Conservation (phyloP, 2,888 invertebrate species). For the Resseliella maxima region DNA sequence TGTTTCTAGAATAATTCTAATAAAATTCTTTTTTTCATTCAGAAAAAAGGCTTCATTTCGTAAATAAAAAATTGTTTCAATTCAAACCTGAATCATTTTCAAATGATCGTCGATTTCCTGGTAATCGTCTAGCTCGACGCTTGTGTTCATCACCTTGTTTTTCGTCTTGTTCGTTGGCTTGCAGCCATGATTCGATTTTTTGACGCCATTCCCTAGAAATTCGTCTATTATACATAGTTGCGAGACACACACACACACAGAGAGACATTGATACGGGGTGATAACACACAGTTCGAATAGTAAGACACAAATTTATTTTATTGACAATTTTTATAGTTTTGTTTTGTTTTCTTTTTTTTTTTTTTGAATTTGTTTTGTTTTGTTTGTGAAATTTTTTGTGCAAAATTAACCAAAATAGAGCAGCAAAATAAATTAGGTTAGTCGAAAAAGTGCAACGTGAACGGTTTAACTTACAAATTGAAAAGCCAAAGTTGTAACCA, state of each 20-base stretch:
- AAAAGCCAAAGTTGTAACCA: not conserved
- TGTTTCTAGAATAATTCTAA: no score
- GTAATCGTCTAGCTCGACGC: constrained; percentile 74
- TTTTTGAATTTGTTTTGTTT: not conserved
- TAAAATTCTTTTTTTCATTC: not conserved
- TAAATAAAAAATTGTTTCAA: constrained; percentile 45
- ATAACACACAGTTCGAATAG: constrained; percentile 3
- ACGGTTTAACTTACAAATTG: no score
- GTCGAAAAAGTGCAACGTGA: not conserved
- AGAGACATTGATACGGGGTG: not conserved
- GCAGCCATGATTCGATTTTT: constrained; percentile 92
- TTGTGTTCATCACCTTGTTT: constrained; percentile 77
- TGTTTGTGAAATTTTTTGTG: no score
- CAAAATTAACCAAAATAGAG: constrained; percentile 4
- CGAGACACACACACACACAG: constrained; percentile 37
- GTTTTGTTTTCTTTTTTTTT: constrained; percentile 15
- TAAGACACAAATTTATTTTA: constrained; percentile 43
- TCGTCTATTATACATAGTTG: constrained; percentile 60
- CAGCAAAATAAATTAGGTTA: not conserved
- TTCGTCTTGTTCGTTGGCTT: constrained; percentile 86
- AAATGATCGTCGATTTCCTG: constrained; percentile 80
- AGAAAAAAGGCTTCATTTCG: not conserved
- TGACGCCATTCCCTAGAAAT: constrained; percentile 83
- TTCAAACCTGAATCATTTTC: constrained; percentile 86
- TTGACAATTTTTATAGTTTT: not conserved